Evolutionary conservation across 2,797 vertebrate genomes (phyloP).

Genomic region (Gila robusta): DNA sequence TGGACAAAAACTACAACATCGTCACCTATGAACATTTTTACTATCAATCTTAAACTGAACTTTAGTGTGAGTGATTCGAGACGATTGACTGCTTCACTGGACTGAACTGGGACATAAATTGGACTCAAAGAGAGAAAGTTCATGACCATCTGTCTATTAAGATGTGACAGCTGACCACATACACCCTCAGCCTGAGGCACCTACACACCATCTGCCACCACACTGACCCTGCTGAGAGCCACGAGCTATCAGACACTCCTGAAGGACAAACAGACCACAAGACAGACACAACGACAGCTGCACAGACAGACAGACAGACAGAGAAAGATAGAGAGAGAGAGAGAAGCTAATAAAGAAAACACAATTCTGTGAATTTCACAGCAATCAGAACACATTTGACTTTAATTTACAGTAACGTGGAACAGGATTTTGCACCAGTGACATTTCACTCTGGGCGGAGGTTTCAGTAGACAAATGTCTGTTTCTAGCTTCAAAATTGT

Average conservation of each 20-base stretch:
- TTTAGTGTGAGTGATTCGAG: background rate
- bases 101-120: conserved; percentile 47
- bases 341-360: background rate
- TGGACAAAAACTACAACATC: background rate
- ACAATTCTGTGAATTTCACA: background rate
- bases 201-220: conserved; percentile 55
- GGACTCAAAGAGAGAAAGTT: conserved; percentile 46
- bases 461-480: background rate
- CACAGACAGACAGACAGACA: conserved; percentile 25
- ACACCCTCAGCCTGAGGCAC: conserved; percentile 42
- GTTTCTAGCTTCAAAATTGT: background rate
- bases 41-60: background rate
- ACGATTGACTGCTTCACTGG: conserved; percentile 24
- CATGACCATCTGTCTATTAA: conserved; percentile 58
- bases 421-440: background rate
- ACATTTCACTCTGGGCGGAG: background rate
- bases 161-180: conserved; percentile 57
- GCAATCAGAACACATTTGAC: background rate
- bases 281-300: conserved; percentile 18
- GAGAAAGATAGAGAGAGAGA: background rate
- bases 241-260: conserved; percentile 37
- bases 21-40: background rate
- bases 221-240: conserved; percentile 55
- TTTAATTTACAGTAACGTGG: background rate
- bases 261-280: conserved; percentile 31